Evolutionary conservation across 2,113 vertebrate species (phyloP).

Genomic region (Rostratula benghalensis): DNA sequence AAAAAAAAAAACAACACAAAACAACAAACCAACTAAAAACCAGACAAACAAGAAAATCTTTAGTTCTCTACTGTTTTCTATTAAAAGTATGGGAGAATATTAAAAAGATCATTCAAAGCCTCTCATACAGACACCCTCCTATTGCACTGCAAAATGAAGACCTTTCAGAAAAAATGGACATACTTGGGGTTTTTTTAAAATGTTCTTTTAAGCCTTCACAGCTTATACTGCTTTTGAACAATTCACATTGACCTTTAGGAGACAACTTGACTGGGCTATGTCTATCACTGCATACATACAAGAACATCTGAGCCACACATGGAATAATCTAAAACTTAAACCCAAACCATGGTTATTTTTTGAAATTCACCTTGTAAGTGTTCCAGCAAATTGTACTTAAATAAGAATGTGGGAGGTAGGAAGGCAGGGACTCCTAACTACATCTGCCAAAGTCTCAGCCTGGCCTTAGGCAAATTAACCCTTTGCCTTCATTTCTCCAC

Average conservation of each 20-base stretch:
- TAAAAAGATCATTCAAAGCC: neutral
- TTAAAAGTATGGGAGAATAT: neutral
- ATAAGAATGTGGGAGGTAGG: neutral
- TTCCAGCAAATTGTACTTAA: neutral
- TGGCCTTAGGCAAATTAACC: conserved; percentile 29
- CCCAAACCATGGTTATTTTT: neutral
- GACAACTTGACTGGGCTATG: neutral
- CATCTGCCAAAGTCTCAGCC: neutral
- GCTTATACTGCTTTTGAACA: neutral
- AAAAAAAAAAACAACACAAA: neutral
- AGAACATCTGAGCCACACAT: neutral
- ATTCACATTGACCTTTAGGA: neutral
- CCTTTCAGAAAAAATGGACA: neutral
- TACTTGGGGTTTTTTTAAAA: neutral
- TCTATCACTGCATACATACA: neutral
- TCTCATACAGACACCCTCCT: neutral
- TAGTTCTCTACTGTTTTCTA: neutral
- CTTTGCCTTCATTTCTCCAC: neutral
- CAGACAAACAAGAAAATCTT: neutral
- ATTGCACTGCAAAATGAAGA: neutral
- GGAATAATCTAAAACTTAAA: neutral
- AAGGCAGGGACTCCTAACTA: neutral
- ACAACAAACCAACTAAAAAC: no score
- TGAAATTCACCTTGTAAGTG: neutral
- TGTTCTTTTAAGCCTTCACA: neutral